Conservation (phyloP, 35 echinoderm and acorn worm genomes). For the Apostichopus japonicus region DNA sequence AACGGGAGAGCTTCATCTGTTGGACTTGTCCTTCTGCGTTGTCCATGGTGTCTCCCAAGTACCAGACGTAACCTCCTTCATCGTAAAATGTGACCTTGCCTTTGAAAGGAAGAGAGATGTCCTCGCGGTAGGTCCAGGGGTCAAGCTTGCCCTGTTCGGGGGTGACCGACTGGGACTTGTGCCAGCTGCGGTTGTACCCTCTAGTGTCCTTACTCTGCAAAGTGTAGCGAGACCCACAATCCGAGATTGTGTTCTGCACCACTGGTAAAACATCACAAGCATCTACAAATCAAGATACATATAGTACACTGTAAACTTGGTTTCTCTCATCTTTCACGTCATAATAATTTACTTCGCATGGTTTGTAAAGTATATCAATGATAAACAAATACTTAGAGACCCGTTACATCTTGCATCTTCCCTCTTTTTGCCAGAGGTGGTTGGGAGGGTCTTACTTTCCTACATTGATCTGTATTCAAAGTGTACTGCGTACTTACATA, state of each 20-base stretch:
- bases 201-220: constrained; percentile 37
- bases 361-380: too few species aligned
- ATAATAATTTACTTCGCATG: too few species aligned
- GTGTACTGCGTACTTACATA: too few species aligned
- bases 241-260: constrained; percentile 32
- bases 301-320: neutral
- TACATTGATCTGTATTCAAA: too few species aligned
- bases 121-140: constrained; percentile 64
- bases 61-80: constrained; percentile 74
- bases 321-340: too few species aligned
- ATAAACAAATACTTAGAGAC: too few species aligned
- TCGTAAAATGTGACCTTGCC: constrained; percentile 59
- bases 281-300: constrained; percentile 29
- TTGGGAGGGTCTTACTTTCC: too few species aligned
- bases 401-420: too few species aligned
- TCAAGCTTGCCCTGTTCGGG: neutral
- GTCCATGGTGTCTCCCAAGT: constrained; percentile 30
- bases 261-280: constrained; percentile 42
- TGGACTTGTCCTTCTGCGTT: constrained; percentile 40
- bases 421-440: too few species aligned
- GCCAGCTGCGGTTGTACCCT: constrained; percentile 54
- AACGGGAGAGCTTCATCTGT: constrained; percentile 50
- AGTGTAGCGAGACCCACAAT: constrained; percentile 55
- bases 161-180: neutral
- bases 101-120: constrained; percentile 30